Evolutionary conservation across 2,888 invertebrate species (phyloP).

Genomic region (Acanthopleura granulata): DNA sequence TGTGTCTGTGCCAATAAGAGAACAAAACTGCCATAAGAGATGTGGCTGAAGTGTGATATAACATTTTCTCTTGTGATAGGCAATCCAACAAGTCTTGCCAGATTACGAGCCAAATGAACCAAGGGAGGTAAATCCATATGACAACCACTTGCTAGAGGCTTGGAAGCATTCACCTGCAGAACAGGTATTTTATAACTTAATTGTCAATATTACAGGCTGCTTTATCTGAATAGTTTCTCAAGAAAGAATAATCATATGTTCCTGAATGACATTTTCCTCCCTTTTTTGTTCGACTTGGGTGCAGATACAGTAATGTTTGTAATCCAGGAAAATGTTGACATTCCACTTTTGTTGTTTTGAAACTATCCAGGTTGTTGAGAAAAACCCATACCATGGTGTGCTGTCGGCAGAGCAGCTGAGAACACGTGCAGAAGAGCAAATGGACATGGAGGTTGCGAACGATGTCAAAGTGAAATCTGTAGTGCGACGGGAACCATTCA

Average conservation of each 20-base stretch:
- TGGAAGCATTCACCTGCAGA: too few species aligned
- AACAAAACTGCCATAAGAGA: too few species aligned
- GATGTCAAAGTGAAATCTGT: slow-evolving; percentile 78
- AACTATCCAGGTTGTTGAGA: slow-evolving; percentile 34
- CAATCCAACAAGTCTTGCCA: slow-evolving; percentile 29
- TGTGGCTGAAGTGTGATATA: not conserved
- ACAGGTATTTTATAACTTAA: too few species aligned
- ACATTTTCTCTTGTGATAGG: slow-evolving; percentile 25
- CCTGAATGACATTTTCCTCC: too few species aligned
- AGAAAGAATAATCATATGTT: too few species aligned
- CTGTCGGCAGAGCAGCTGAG: slow-evolving; percentile 67
- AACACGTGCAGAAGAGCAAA: slow-evolving; percentile 76
- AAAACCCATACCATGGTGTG: slow-evolving; percentile 43
- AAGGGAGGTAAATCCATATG: slow-evolving; percentile 20
- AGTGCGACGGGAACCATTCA: slow-evolving; percentile 24
- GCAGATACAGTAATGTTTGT: too few species aligned
- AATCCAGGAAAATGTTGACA: not conserved
- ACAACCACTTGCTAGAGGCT: not conserved
- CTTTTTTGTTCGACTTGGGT: too few species aligned
- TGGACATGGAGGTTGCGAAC: slow-evolving; percentile 79
- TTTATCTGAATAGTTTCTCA: too few species aligned
- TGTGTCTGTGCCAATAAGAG: too few species aligned
- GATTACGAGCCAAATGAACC: slow-evolving; percentile 32
- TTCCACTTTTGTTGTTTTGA: not conserved
- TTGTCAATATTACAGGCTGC: too few species aligned